phyloP scores from a whole-genome alignment of 2,113 vertebrate species.

The Rhagologus leucostigma region DNA sequence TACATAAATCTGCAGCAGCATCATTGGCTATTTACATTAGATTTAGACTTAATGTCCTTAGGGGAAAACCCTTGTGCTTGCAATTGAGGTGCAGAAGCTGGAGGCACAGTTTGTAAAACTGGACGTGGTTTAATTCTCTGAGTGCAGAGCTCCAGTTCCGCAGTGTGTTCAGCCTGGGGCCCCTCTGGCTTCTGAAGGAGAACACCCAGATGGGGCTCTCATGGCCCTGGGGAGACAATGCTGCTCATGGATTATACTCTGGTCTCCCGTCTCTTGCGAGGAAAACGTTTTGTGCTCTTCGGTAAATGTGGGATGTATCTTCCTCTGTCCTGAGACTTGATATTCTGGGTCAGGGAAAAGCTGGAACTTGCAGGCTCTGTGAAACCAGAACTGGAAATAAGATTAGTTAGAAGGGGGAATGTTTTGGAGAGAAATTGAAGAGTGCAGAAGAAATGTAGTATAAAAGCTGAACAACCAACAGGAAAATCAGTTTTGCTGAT shows the following conservation, averaged over 20 bases:
- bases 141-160: neutral
- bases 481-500: neutral
- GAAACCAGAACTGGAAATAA: neutral
- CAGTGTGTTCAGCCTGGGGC: rapidly evolving
- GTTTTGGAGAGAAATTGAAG: neutral
- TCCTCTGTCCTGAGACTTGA: neutral
- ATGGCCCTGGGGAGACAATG: neutral
- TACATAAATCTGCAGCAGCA: neutral
- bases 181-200: neutral
- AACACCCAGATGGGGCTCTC: neutral
- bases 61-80: neutral
- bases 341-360: neutral
- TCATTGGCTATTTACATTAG: constrained; percentile 26
- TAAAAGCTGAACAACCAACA: neutral
- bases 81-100: neutral
- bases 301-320: rapidly evolving
- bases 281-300: neutral
- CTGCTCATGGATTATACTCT: neutral
- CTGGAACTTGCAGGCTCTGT: neutral
- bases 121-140: neutral
- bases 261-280: neutral
- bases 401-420: neutral
- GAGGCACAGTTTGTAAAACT: neutral
- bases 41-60: constrained; percentile 5
- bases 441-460: neutral